These are phyloP conservation scores for Rhea americana DNA, from an alignment of 2,113 vertebrate genomes.

Conservation along the genomic window DNA sequence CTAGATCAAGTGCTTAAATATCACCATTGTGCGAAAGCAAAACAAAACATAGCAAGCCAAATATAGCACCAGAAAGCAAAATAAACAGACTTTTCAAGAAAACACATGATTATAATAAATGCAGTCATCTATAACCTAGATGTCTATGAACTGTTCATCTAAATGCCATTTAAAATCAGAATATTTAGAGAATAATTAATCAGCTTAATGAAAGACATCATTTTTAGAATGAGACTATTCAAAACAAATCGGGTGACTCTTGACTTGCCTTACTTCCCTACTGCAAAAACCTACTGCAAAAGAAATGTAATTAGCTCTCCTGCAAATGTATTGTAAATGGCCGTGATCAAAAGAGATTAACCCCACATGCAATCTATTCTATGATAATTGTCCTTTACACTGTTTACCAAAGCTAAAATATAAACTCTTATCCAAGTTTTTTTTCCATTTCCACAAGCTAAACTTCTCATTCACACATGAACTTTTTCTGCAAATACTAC, in stretches of 20 bases:
- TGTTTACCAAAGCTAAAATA: background rate
- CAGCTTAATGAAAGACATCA: background rate
- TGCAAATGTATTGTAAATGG: background rate
- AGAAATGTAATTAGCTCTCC: background rate
- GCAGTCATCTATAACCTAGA: background rate
- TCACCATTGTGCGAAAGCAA: background rate
- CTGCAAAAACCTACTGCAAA: background rate
- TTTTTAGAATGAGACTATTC: background rate
- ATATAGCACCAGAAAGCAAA: background rate
- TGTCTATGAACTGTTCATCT: background rate
- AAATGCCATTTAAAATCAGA: background rate
- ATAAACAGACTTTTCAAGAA: background rate
- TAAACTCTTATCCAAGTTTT: background rate
- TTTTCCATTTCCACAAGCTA: background rate
- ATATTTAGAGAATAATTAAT: background rate
- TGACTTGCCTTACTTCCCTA: background rate
- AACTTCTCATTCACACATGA: background rate
- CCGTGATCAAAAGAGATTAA: background rate
- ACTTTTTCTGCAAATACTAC: background rate
- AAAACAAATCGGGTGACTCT: background rate
- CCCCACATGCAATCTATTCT: background rate
- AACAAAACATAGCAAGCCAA: background rate
- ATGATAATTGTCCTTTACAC: background rate
- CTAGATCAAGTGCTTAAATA: background rate
- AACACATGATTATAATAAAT: background rate